phyloP scores from a whole-genome alignment of 2,888 invertebrate genomes.

The Rhyacophila evoluta region DNA sequence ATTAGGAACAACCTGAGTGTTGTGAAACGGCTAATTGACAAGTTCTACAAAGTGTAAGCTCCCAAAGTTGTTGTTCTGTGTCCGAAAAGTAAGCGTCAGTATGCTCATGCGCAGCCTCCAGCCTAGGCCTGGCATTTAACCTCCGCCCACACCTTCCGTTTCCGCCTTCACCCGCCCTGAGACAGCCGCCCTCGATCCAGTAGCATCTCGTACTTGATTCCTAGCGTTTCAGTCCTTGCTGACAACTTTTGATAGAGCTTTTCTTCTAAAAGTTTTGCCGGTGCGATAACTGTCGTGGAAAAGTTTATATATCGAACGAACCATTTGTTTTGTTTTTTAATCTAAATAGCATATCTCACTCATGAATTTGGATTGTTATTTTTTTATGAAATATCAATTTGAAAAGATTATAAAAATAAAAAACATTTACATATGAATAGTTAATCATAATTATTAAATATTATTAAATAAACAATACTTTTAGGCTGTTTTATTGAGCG shows the following conservation, averaged over 20 bases:
- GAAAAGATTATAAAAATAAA: too few relatives aligned
- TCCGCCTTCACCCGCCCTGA: conserved; percentile 18
- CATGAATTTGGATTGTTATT: not conserved
- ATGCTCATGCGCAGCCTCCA: not conserved
- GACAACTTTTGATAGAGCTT: not conserved
- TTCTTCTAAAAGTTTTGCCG: conserved; percentile 7
- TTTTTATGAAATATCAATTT: not conserved
- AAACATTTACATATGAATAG: too few relatives aligned
- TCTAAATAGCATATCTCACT: not conserved
- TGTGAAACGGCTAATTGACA: conserved; percentile 22
- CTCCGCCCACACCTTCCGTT: conserved; percentile 24
- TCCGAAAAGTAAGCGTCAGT: not conserved
- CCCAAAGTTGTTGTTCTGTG: not conserved
- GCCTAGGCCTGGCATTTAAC: conserved; percentile 20
- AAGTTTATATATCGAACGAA: not conserved
- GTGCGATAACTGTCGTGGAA: not conserved
- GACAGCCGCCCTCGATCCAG: conserved; percentile 24
- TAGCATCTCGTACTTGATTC: conserved; percentile 22
- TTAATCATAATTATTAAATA: too few relatives aligned
- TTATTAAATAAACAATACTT: not conserved
- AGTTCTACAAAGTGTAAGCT: conserved; percentile 19
- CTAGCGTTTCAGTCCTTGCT: conserved; percentile 6
- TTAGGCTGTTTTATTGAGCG: conserved; percentile 12
- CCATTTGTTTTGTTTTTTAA: not conserved
- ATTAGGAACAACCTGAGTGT: conserved; percentile 17